A percentile compares a stretch with the other conserved stretches of the same genome.
Evolutionary conservation across 2,888 invertebrate genomes (phyloP).

Genomic region (Pyrochroa serraticornis): DNA sequence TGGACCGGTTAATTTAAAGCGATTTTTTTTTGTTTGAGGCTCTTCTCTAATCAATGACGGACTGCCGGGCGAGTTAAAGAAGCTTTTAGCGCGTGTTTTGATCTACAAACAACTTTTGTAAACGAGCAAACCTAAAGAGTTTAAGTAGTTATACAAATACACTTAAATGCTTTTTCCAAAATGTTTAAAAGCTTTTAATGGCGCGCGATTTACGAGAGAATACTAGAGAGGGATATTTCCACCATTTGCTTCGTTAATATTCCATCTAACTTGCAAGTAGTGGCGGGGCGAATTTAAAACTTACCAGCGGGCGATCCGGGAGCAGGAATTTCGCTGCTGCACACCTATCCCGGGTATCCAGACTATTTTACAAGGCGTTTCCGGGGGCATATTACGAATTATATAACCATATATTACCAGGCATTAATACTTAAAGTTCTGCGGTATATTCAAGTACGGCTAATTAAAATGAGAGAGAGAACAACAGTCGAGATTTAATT

Average conservation of each 20-base stretch:
- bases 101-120: constrained; percentile 49
- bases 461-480: constrained; percentile 45
- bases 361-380: constrained; percentile 38
- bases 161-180: constrained; percentile 47
- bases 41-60: constrained; percentile 30
- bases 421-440: constrained; percentile 48
- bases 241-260: constrained; percentile 25
- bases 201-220: constrained; percentile 28
- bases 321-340: too few relatives aligned
- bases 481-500: constrained; percentile 45
- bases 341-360: too few relatives aligned
- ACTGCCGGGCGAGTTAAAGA: constrained; percentile 34
- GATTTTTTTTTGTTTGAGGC: constrained; percentile 34
- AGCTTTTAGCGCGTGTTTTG: constrained; percentile 49
- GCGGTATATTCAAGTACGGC: constrained; percentile 46
- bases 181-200: constrained; percentile 48
- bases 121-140: constrained; percentile 45
- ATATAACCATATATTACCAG: constrained; percentile 47
- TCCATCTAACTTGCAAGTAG: constrained; percentile 17
- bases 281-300: constrained; percentile 8
- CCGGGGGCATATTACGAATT: constrained; percentile 44
- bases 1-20: constrained; percentile 46
- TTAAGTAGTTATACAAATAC: constrained; percentile 49
- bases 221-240: constrained; percentile 22
- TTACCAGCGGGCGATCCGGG: too few relatives aligned